These are phyloP conservation scores for Tiliqua scincoides DNA, from an alignment of 2,113 vertebrate species.

Conservation along the genomic window DNA sequence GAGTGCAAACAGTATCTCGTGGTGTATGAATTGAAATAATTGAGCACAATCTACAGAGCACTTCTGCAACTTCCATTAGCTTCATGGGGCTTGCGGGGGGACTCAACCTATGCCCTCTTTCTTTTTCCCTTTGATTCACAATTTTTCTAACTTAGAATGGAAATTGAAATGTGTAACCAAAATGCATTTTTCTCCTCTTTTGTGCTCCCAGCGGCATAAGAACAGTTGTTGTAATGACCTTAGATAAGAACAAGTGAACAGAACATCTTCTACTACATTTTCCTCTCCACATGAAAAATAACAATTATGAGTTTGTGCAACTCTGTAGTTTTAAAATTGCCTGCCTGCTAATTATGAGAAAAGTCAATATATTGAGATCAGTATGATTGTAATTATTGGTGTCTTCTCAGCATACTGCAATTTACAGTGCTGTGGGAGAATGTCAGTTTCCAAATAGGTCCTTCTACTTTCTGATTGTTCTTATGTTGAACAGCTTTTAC, in stretches of 20 bases:
- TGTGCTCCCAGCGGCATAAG: background rate
- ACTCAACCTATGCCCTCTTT: background rate
- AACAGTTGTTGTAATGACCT: background rate
- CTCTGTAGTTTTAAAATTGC: slow-evolving; percentile 27
- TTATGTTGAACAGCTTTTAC: background rate
- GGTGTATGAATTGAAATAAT: background rate
- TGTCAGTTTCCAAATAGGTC: slow-evolving; percentile 20
- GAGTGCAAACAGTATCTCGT: background rate
- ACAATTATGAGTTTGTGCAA: background rate
- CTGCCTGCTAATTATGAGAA: slow-evolving; percentile 45
- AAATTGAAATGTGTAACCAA: background rate
- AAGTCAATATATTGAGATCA: slow-evolving; percentile 31
- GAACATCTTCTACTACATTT: background rate
- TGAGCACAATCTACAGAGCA: background rate
- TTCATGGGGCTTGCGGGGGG: background rate
- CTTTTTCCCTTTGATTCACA: background rate
- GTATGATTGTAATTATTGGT: slow-evolving; percentile 27
- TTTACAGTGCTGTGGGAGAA: slow-evolving; percentile 34
- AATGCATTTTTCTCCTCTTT: background rate
- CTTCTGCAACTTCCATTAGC: background rate
- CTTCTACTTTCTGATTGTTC: slow-evolving; percentile 16
- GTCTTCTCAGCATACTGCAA: background rate
- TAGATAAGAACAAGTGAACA: background rate
- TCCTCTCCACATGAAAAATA: slow-evolving; percentile 22
- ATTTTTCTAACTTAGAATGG: background rate